Evolutionary conservation across 2,888 invertebrate genomes (phyloP).

Genomic region (Brachypalpus laphriformis): DNA sequence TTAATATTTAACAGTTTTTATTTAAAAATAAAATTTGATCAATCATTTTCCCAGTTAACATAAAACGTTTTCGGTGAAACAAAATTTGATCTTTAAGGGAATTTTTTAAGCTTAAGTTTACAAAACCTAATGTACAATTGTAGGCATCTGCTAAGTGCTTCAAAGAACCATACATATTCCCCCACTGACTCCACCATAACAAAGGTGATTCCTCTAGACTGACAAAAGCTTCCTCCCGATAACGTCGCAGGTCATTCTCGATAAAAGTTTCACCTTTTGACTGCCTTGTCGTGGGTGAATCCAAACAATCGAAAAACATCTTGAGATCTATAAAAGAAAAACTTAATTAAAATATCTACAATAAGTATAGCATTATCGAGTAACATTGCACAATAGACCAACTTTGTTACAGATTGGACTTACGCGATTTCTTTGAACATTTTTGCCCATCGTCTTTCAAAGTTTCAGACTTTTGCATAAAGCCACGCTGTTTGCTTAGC

Average conservation of each 20-base stretch:
- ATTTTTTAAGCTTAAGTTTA: conserved; percentile 79
- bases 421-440: conserved; percentile 53
- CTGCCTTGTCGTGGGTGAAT: conserved; percentile 74
- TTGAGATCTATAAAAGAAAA: conserved; percentile 78
- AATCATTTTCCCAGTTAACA: conserved; percentile 79
- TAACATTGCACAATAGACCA: no score
- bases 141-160: conserved; percentile 79
- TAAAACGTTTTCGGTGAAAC: conserved; percentile 79
- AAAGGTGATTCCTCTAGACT: conserved; percentile 81
- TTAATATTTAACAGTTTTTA: conserved; percentile 28
- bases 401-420: not conserved
- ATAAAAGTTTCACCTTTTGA: conserved; percentile 73
- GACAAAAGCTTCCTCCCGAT: conserved; percentile 80
- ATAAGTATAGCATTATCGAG: no score
- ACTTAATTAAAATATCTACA: not conserved
- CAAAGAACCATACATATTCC: conserved; percentile 79
- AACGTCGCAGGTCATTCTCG: conserved; percentile 80
- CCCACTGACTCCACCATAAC: conserved; percentile 81
- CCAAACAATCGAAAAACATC: conserved; percentile 79
- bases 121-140: conserved; percentile 81
- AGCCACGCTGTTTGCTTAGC: conserved; percentile 41
- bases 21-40: conserved; percentile 80
- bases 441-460: not conserved
- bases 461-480: not conserved
- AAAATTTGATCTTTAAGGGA: conserved; percentile 79